phyloP scores from a whole-genome alignment of 2,113 vertebrate species.

The Halichoerus grypus region DNA sequence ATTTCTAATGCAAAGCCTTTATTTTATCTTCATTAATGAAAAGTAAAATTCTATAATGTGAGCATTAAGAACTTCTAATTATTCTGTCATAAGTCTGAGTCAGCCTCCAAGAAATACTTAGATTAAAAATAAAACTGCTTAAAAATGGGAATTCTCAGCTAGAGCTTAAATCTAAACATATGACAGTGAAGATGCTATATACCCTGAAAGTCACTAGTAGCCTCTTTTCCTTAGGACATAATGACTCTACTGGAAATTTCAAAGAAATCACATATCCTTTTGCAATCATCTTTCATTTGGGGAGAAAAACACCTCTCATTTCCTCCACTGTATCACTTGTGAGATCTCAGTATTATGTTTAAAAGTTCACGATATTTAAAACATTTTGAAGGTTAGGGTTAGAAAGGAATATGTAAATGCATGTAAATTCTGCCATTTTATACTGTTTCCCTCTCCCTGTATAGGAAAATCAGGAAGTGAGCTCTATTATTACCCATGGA shows the following conservation, averaged over 20 bases:
- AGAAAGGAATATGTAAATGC: constrained; percentile 14
- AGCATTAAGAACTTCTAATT: constrained; percentile 34
- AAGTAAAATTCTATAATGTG: constrained; percentile 18
- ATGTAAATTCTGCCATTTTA: constrained; percentile 30
- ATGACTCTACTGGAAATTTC: neutral
- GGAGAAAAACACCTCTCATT: constrained; percentile 23
- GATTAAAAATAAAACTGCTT: constrained; percentile 46
- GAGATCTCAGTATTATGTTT: neutral
- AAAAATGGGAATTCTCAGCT: constrained; percentile 44
- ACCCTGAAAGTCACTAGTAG: neutral
- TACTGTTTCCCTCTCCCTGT: neutral
- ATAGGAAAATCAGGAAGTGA: constrained; percentile 11
- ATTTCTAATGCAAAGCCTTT: constrained; percentile 30
- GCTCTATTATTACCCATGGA: neutral
- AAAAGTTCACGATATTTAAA: constrained; percentile 28
- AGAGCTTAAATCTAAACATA: constrained; percentile 43
- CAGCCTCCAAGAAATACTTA: constrained; percentile 35
- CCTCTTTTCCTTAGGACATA: constrained; percentile 25
- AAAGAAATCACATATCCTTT: constrained; percentile 44
- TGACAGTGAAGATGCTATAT: neutral
- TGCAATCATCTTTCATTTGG: constrained; percentile 1
- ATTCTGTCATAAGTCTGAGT: constrained; percentile 30
- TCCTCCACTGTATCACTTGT: neutral
- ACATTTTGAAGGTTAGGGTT: constrained; percentile 41
- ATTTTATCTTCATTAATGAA: constrained; percentile 38